Base-by-base conservation (phyloP, 2,888 invertebrate genomes). In the Drosophila falleni region DNA sequence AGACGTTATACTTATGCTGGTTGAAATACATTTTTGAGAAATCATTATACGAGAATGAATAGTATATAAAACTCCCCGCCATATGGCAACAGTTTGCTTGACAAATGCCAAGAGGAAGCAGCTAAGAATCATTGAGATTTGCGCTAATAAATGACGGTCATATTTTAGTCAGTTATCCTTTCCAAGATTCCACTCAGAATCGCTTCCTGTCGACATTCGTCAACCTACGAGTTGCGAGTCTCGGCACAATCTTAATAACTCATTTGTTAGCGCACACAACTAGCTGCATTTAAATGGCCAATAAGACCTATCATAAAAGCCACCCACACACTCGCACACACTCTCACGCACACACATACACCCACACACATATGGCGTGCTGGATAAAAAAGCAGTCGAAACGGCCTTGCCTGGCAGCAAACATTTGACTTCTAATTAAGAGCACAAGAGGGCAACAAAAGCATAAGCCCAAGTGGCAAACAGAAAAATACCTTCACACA, bases 401-500 rank as follows among this genome's bases (percentile, higher is more conserved):
- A 73, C 64, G 82, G 49, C 82, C 80, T 81, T 85, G 82, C 75
- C 73, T 50, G 64, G 65, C 64, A 74, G 89, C 89, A 85, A 79
- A 79, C 84, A 81, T 82, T 84, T 79, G 88, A 86, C 88, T 89
- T 89, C 87, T 85, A 85, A 85, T 85, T 85, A 85, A 88, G 88
- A 75, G 65, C 61, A 37, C 65, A 73, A 77, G 55, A 80, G 67
- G 59, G 67, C 67, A 69, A 74, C 59, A 56, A 60, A 8, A 37
- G 31, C 65, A 71, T 59, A 62, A 46, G 56, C 67, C 51, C 63
- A 77, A 61, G 78, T 66, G 60, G 64, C 72, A 77, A 58, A 75
- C 44, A 65, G 50, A 58, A 49, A 76, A 51, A 80, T 67, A 76
- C 71, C 80, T 80, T 77, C 66, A 55, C 82, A 56, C 71, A 58